Percentiles rank a stretch among this genome's conserved stretches.
Evolutionary conservation across 2,113 vertebrate genomes (phyloP).

Genomic region (Pleuronectes platessa): DNA sequence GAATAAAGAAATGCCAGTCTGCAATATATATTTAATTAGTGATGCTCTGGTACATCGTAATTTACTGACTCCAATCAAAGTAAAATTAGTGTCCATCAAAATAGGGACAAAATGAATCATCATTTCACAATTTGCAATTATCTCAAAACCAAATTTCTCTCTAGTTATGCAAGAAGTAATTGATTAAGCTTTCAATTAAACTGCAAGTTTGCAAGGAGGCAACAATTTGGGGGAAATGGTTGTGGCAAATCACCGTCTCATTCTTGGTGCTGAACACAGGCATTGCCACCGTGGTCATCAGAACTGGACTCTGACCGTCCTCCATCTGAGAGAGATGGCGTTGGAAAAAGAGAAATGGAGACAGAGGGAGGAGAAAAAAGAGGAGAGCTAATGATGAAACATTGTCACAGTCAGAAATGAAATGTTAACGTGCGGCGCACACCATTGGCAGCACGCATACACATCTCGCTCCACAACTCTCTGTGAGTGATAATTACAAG

Average conservation of each 20-base stretch:
- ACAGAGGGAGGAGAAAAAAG: conserved; percentile 9
- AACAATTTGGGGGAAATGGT: not conserved
- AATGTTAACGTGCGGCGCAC: not conserved
- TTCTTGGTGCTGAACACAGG: conserved; percentile 99
- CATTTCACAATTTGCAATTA: conserved; percentile 39
- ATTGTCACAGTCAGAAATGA: conserved; percentile 18
- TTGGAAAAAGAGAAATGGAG: conserved; percentile 15
- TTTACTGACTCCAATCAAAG: conserved; percentile 48
- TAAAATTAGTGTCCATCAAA: conserved; percentile 38
- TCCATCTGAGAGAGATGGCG: conserved; percentile 83
- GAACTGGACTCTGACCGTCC: conserved; percentile 89
- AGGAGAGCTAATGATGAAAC: conserved; percentile 38
- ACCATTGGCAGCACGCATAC: too few relatives aligned
- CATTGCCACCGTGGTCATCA: conserved; percentile 99
- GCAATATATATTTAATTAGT: conserved; percentile 27
- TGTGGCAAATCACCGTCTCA: conserved; percentile 90
- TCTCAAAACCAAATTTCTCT: conserved; percentile 24
- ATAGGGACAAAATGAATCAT: conserved; percentile 24
- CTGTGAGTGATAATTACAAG: conserved; percentile 17
- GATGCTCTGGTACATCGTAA: conserved; percentile 20
- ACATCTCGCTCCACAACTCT: not conserved
- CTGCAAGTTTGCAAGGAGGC: not conserved
- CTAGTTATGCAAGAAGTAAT: conserved; percentile 20
- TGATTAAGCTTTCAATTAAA: conserved; percentile 33
- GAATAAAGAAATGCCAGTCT: not conserved